Percentiles rank a stretch among this genome's conserved stretches.
phyloP scores from a whole-genome alignment of 2,113 vertebrate genomes.

The Microtus montanus region DNA sequence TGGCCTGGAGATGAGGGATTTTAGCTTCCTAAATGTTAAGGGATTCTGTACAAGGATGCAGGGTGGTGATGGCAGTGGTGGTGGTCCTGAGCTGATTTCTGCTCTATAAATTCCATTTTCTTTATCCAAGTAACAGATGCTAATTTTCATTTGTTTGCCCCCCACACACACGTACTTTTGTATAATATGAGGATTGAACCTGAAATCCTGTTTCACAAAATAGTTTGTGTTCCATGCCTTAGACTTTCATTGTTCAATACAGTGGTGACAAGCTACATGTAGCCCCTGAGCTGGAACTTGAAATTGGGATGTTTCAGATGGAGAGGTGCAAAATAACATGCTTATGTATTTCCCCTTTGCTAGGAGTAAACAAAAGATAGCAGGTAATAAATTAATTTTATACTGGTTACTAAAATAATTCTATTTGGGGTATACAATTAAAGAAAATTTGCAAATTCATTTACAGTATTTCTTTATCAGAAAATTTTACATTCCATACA shows the following conservation, averaged over 20 bases:
- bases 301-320: no score
- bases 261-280: no score
- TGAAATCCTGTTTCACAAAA: background rate
- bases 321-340: no score
- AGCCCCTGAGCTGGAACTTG: no score
- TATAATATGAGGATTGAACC: background rate
- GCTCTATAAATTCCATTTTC: background rate
- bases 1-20: background rate
- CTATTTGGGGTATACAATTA: background rate
- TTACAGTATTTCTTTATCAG: background rate
- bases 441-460: conserved; percentile 28
- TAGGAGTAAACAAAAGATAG: background rate
- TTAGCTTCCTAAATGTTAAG: background rate
- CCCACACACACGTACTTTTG: background rate
- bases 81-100: background rate
- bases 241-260: no score
- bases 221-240: background rate
- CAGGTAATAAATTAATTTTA: conserved; percentile 4
- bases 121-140: background rate
- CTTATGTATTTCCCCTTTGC: background rate
- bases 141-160: background rate
- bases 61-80: background rate
- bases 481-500: background rate
- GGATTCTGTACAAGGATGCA: background rate
- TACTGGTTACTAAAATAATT: conserved; percentile 26